Conservation (phyloP, 2,888 invertebrate genomes). For the Protodeltote pygarga region DNA sequence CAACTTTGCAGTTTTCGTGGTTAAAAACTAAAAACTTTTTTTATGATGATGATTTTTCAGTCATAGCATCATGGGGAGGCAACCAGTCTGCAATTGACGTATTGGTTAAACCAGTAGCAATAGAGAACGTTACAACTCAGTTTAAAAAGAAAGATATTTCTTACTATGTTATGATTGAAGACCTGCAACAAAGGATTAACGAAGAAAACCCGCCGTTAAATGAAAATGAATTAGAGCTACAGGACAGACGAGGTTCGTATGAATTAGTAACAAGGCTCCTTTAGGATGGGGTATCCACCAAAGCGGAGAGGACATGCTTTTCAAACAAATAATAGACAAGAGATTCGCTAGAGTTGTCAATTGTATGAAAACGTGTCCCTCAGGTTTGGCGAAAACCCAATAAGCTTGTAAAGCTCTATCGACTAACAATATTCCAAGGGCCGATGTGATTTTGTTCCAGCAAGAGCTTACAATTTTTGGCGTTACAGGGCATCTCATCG, state of each 20-base stretch:
- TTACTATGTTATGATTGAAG: conserved; percentile 91
- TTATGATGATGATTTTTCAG: conserved; percentile 72
- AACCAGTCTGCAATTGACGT: conserved; percentile 89
- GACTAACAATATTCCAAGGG: conserved; percentile 71
- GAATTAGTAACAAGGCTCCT: not conserved
- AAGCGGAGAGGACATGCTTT: too few relatives aligned
- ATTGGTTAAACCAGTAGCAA: conserved; percentile 89
- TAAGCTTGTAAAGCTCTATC: conserved; percentile 29
- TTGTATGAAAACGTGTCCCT: too few relatives aligned
- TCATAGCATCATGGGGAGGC: conserved; percentile 89
- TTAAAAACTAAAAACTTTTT: conserved; percentile 2
- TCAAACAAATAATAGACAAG: too few relatives aligned
- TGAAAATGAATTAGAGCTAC: conserved; percentile 89
- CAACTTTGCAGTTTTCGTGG: not conserved
- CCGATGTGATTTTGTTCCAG: conserved; percentile 82
- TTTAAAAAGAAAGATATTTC: conserved; percentile 88
- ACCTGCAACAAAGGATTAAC: conserved; percentile 92
- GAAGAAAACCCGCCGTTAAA: conserved; percentile 92
- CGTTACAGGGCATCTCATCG: conserved; percentile 83
- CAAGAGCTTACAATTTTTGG: conserved; percentile 87
- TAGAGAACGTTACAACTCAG: conserved; percentile 88
- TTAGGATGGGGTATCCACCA: too few relatives aligned
- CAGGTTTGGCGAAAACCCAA: too few relatives aligned
- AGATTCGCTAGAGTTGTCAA: too few relatives aligned
- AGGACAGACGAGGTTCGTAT: conserved; percentile 89